Conservation (phyloP, 2,797 vertebrate genomes). For the Propithecus perrieri region DNA sequence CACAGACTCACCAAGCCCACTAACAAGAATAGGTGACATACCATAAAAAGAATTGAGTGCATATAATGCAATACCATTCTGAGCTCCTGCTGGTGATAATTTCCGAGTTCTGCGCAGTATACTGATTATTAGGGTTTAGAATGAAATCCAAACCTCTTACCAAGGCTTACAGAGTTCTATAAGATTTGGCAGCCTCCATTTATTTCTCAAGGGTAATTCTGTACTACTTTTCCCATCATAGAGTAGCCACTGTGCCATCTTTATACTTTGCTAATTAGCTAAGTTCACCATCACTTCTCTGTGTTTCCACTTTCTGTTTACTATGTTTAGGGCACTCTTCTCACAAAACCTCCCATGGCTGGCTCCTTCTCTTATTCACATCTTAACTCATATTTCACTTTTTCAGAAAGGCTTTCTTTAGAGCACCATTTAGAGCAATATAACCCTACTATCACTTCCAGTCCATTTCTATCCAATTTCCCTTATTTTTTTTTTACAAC, state of each 20-base stretch:
- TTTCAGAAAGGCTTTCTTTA: neutral
- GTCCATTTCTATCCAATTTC: neutral
- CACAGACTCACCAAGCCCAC: neutral
- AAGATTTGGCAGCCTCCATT: neutral
- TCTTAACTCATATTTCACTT: neutral
- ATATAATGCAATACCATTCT: neutral
- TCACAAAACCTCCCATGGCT: neutral
- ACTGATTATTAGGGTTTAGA: neutral
- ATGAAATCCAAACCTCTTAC: neutral
- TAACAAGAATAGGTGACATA: neutral
- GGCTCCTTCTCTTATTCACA: neutral
- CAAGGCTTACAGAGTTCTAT: neutral
- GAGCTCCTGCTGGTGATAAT: neutral
- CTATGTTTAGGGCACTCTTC: neutral
- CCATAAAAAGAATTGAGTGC: neutral
- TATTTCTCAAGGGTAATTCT: neutral
- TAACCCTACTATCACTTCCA: neutral
- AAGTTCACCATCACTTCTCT: neutral
- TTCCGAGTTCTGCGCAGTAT: neutral
- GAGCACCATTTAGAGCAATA: neutral
- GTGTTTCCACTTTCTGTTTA: neutral
- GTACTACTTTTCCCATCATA: neutral
- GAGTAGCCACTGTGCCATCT: neutral
- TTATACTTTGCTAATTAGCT: neutral
- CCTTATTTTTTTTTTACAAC: neutral